phyloP scores from a whole-genome alignment of 2,797 vertebrate genomes.

The Philypnodon macrostomus region DNA sequence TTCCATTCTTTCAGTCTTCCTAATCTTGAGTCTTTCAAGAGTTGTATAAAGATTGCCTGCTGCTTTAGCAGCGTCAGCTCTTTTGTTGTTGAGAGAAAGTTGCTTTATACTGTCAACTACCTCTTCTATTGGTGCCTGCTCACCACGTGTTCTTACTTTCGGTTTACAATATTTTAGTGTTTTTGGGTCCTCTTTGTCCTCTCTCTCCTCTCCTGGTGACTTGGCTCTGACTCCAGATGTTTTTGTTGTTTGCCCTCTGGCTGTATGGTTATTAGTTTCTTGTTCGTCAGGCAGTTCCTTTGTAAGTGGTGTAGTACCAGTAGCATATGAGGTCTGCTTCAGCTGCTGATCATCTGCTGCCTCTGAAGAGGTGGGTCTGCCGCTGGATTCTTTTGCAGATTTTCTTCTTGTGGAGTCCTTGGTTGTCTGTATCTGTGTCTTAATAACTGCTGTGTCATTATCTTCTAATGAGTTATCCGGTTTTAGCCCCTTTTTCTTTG shows the following conservation, averaged over 20 bases:
- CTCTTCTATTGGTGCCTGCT: too few relatives aligned
- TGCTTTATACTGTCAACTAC: background rate
- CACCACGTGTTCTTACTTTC: background rate
- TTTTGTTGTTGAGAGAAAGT: background rate
- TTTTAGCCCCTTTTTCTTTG: slow-evolving; percentile 9
- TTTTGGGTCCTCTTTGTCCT: background rate
- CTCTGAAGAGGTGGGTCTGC: background rate
- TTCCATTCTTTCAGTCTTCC: fast-evolving
- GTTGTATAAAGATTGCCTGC: slow-evolving; percentile 16
- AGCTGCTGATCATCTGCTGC: too few relatives aligned
- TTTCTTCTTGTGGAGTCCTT: background rate
- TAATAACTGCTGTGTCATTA: background rate
- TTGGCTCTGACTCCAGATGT: background rate
- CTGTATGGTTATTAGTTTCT: background rate
- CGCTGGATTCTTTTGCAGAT: background rate
- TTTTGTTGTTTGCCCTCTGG: background rate
- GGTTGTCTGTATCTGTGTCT: background rate
- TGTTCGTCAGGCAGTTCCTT: background rate
- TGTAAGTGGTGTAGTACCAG: background rate
- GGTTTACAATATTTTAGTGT: background rate
- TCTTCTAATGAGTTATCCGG: background rate
- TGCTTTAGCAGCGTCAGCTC: background rate
- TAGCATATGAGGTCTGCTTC: background rate
- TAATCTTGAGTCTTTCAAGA: slow-evolving; percentile 58
- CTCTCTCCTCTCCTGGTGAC: background rate